These are phyloP conservation scores for Entomyzon cyanotis DNA, from an alignment of 2,113 vertebrate genomes.

Conservation along the genomic window DNA sequence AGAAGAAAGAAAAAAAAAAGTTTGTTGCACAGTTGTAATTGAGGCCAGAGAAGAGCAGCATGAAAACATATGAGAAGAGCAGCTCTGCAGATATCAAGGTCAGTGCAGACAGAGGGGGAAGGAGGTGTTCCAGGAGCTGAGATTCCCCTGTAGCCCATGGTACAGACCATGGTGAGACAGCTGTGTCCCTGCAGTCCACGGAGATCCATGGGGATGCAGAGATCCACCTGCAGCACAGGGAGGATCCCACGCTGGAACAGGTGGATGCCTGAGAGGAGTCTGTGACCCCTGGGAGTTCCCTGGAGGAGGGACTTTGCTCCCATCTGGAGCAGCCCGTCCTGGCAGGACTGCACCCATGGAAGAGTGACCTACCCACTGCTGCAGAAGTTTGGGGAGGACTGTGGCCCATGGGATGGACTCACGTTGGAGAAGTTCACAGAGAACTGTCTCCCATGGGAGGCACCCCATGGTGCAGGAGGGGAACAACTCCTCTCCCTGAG, in stretches of 20 bases:
- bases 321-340: background rate
- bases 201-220: background rate
- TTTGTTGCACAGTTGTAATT: background rate
- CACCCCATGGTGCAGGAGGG: background rate
- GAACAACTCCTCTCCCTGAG: background rate
- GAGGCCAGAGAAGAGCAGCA: background rate
- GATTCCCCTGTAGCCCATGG: background rate
- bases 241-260: background rate
- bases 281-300: background rate
- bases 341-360: background rate
- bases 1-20: background rate
- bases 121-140: background rate
- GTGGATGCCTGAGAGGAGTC: background rate
- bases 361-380: background rate
- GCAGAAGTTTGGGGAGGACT: background rate
- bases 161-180: background rate
- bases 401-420: background rate
- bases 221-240: background rate
- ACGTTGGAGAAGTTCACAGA: background rate
- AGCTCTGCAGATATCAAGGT: fast-evolving
- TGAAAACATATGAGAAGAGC: fast-evolving
- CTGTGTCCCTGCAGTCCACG: background rate
- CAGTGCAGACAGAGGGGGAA: background rate
- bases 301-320: background rate
- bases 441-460: background rate